phyloP scores from a whole-genome alignment of 2,888 invertebrate genomes.

The Polydrusus cervinus region DNA sequence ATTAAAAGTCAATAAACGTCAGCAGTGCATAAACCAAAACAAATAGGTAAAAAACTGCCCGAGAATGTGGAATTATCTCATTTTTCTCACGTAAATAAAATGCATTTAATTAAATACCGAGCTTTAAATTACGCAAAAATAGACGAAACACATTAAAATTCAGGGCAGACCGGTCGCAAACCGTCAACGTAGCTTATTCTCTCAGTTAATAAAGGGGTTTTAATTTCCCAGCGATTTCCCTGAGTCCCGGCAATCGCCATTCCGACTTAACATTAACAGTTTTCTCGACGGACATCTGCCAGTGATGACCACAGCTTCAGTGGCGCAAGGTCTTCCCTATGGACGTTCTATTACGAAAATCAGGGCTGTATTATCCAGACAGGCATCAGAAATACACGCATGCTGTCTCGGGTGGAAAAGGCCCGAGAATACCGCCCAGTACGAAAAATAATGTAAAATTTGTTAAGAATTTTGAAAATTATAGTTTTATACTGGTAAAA shows the following conservation, averaged over 20 bases:
- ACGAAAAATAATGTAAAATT: too few relatives aligned
- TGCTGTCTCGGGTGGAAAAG: too few relatives aligned
- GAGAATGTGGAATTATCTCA: background rate
- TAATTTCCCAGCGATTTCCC: conserved; percentile 22
- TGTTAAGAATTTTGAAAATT: too few relatives aligned
- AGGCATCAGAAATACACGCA: background rate
- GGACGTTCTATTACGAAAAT: background rate
- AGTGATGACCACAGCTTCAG: conserved; percentile 25
- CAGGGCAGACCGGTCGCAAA: background rate
- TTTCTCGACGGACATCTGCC: conserved; percentile 25
- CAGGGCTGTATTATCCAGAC: background rate
- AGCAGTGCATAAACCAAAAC: background rate
- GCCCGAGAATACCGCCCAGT: too few relatives aligned
- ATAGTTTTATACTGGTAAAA: too few relatives aligned
- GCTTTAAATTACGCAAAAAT: background rate
- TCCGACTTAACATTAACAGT: conserved; percentile 19
- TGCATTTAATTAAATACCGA: background rate
- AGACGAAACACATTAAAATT: conserved; percentile 1
- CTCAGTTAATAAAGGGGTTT: conserved; percentile 18
- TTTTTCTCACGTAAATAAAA: background rate
- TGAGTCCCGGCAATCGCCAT: conserved; percentile 2
- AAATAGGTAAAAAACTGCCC: background rate
- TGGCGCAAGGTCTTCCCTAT: background rate
- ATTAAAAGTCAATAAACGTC: too few relatives aligned
- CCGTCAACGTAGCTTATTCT: conserved; percentile 3